phyloP scores from a whole-genome alignment of 2,888 invertebrate genomes.

The Barypeithes pellucidus region DNA sequence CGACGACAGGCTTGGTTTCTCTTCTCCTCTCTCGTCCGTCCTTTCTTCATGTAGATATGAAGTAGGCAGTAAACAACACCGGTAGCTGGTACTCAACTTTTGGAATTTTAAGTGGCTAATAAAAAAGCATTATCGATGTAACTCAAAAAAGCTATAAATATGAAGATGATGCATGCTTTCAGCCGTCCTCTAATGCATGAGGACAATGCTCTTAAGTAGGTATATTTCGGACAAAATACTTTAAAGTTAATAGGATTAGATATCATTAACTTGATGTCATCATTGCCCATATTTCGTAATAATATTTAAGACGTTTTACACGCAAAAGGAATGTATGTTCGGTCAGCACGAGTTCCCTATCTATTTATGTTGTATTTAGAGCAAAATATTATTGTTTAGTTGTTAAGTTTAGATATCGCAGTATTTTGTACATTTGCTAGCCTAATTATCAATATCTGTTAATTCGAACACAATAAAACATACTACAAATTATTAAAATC shows the following conservation, averaged over 20 bases:
- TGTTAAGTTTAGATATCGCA: no score
- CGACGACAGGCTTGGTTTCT: slow-evolving; percentile 41
- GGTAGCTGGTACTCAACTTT: slow-evolving; percentile 53
- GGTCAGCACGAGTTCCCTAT: no score
- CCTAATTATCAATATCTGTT: no score
- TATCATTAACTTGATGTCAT: slow-evolving; percentile 6
- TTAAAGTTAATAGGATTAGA: slow-evolving; percentile 22
- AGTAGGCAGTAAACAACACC: slow-evolving; percentile 53
- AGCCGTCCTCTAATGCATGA: slow-evolving; percentile 17
- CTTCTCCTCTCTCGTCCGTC: slow-evolving; percentile 32
- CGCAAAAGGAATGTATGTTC: neutral
- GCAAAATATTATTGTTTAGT: no score
- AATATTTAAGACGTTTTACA: neutral
- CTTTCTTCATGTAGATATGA: slow-evolving; percentile 48
- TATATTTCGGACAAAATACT: slow-evolving; percentile 18
- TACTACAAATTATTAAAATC: no score
- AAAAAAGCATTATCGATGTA: slow-evolving; percentile 50
- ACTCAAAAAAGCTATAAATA: slow-evolving; percentile 43
- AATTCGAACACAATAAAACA: no score
- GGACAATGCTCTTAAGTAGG: slow-evolving; percentile 22
- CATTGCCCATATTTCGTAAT: neutral
- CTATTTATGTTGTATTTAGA: no score
- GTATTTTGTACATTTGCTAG: no score
- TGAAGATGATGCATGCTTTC: slow-evolving; percentile 34
- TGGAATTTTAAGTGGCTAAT: slow-evolving; percentile 54